Evolutionary conservation across 2,113 vertebrate species (phyloP).

Genomic region (Cyanistes caeruleus): DNA sequence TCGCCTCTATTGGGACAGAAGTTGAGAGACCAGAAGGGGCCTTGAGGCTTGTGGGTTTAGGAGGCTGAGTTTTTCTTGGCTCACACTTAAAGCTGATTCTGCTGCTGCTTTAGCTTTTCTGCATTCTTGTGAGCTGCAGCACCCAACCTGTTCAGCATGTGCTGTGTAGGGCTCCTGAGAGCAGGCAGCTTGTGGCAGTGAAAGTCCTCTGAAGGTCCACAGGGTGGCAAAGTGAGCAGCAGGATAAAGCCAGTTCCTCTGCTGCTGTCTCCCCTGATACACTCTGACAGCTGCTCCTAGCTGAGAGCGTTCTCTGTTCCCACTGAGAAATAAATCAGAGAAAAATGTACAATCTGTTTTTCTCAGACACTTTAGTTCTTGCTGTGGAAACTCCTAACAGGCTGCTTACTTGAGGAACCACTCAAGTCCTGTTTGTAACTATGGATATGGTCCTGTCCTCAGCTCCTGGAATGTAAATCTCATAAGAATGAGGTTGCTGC

Average conservation of each 20-base stretch:
- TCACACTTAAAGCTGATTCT: not conserved
- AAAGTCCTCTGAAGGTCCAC: too few species aligned
- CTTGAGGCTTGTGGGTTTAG: not conserved
- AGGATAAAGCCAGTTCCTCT: not conserved
- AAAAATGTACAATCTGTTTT: not conserved
- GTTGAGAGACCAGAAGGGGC: not conserved
- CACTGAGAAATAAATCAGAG: not conserved
- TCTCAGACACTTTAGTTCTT: not conserved
- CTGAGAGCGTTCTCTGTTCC: not conserved
- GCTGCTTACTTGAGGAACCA: not conserved
- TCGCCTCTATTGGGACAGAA: not conserved
- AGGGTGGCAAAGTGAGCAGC: not conserved
- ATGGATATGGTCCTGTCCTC: not conserved
- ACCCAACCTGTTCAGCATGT: fast-evolving
- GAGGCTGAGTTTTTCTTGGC: not conserved
- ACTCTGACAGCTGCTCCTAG: not conserved
- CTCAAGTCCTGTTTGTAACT: not conserved
- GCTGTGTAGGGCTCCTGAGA: not conserved
- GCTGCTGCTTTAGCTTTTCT: not conserved
- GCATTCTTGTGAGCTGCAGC: not conserved
- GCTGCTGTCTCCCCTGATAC: not conserved
- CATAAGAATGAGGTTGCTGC: not conserved
- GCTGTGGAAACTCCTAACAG: not conserved
- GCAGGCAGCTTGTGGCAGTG: not conserved
- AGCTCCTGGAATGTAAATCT: not conserved